A percentile compares a stretch with the other conserved stretches of the same genome.
Evolutionary conservation across 1,140 invertebrate species (phyloP).

Genomic region (Halesus radiatus): DNA sequence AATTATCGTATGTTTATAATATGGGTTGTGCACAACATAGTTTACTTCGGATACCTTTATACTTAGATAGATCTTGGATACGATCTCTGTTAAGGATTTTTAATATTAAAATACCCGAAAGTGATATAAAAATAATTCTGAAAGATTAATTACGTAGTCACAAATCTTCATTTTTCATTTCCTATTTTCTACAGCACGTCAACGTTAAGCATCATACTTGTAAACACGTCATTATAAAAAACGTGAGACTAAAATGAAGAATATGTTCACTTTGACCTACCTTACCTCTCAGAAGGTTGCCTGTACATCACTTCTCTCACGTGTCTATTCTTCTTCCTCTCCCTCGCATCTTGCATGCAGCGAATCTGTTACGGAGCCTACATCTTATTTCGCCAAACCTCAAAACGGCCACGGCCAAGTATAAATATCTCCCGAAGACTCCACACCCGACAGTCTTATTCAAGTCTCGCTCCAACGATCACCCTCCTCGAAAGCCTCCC

Average conservation of each 20-base stretch:
- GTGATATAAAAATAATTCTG: too few species aligned
- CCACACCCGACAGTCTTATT: conserved; percentile 42
- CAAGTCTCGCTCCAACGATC: conserved; percentile 47
- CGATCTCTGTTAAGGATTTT: too few species aligned
- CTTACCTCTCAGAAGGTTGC: conserved; percentile 7
- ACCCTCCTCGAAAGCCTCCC: conserved; percentile 19
- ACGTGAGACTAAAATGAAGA: neutral
- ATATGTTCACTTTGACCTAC: neutral
- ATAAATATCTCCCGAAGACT: conserved; percentile 48
- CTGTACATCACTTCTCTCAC: conserved; percentile 18
- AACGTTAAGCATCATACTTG: neutral
- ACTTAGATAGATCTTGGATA: too few species aligned
- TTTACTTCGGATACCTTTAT: too few species aligned
- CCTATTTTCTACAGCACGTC: too few species aligned
- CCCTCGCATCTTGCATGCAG: conserved; percentile 15
- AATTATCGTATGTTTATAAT: too few species aligned
- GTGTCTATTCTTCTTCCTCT: conserved; percentile 1
- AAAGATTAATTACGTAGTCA: too few species aligned
- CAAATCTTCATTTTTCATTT: too few species aligned
- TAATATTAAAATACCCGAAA: too few species aligned
- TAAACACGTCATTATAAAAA: neutral
- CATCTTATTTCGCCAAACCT: conserved; percentile 47
- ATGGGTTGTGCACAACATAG: too few species aligned
- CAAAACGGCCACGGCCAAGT: conserved; percentile 34
- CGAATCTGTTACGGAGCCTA: conserved; percentile 11